phyloP scores from a whole-genome alignment of 92 coral and sea anemone species.

The Actinostola sp. region DNA sequence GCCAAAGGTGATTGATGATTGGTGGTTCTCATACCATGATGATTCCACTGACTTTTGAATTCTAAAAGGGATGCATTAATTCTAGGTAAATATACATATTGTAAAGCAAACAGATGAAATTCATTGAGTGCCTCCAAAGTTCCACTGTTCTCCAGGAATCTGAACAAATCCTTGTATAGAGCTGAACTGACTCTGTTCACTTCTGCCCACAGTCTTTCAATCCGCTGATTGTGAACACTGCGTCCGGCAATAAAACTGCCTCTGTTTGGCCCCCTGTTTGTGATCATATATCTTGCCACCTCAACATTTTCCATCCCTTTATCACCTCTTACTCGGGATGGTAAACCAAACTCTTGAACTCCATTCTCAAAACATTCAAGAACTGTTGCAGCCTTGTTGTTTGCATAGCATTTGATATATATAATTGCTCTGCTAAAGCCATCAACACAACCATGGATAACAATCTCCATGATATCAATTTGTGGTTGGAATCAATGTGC shows the following conservation, averaged over 20 bases:
- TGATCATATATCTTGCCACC: constrained; percentile 60
- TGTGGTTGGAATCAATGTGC: too few relatives aligned
- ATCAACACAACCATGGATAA: too few relatives aligned
- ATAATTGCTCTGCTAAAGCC: too few relatives aligned
- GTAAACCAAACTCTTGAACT: constrained; percentile 48
- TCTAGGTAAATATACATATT: constrained; percentile 46
- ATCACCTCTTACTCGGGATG: constrained; percentile 51
- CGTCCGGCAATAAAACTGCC: constrained; percentile 65
- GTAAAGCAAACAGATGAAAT: constrained; percentile 32
- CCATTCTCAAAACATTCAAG: neutral
- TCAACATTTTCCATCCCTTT: constrained; percentile 63
- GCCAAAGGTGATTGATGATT: constrained; percentile 58
- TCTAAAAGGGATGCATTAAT: constrained; percentile 56
- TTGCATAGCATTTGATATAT: constrained; percentile 16
- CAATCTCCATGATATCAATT: too few relatives aligned
- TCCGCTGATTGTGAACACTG: constrained; percentile 58
- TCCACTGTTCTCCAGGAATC: constrained; percentile 33
- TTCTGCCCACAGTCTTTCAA: constrained; percentile 65
- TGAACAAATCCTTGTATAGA: constrained; percentile 24
- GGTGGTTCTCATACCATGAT: constrained; percentile 56
- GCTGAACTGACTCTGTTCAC: constrained; percentile 37
- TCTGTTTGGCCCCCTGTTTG: constrained; percentile 48
- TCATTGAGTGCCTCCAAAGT: constrained; percentile 34
- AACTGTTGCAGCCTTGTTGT: too few relatives aligned
- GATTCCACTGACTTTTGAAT: constrained; percentile 65